A percentile compares a stretch with the other conserved stretches of the same genome.
These are phyloP conservation scores for Drosophila sucinea DNA, from an alignment of 1,140 invertebrate species.

Conservation along the genomic window DNA sequence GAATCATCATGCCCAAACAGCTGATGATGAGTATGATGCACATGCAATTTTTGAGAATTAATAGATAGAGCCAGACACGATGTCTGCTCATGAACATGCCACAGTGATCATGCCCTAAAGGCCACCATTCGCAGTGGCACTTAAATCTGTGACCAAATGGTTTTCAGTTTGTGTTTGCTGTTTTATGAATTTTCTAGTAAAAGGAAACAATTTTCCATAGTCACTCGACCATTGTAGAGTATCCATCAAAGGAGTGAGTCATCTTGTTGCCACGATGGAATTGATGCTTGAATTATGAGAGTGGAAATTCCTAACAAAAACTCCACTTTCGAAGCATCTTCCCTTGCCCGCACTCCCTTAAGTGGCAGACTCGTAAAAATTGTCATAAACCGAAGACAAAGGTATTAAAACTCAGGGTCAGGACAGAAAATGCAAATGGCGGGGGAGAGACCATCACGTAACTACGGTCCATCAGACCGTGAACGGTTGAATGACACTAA, in stretches of 20 bases:
- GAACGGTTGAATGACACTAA: constrained; percentile 7
- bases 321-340: constrained; percentile 3
- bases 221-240: neutral
- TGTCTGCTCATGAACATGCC: constrained; percentile 55
- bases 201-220: neutral
- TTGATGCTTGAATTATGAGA: constrained; percentile 35
- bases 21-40: constrained; percentile 33
- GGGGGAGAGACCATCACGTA: constrained; percentile 9
- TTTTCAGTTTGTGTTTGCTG: neutral
- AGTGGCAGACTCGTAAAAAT: constrained; percentile 54
- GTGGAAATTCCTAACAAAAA: constrained; percentile 14
- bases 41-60: constrained; percentile 21
- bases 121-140: constrained; percentile 17
- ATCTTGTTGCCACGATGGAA: constrained; percentile 26
- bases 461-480: constrained; percentile 21
- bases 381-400: constrained; percentile 60
- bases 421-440: constrained; percentile 26
- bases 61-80: constrained; percentile 43
- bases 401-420: constrained; percentile 45
- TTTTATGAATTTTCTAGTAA: neutral
- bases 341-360: constrained; percentile 33
- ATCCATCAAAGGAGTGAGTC: neutral
- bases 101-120: constrained; percentile 37
- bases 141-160: neutral
- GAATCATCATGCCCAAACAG: constrained; percentile 23